phyloP scores from a whole-genome alignment of 1,140 invertebrate genomes.

The Daktulosphaira vitifoliae region DNA sequence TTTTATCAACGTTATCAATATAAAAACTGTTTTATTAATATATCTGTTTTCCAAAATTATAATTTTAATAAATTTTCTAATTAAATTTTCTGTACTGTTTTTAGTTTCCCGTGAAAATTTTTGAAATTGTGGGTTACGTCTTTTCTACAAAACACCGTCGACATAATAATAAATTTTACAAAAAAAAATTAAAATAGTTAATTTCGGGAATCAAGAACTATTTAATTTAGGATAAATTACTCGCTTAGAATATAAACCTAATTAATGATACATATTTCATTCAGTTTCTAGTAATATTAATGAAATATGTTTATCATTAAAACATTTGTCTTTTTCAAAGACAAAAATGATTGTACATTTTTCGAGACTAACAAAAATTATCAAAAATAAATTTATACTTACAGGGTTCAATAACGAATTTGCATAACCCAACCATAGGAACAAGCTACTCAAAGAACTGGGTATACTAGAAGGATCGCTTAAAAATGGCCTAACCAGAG shows the following conservation, averaged over 20 bases:
- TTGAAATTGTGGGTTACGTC: background rate
- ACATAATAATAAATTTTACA: no score
- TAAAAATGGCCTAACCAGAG: slow-evolving; percentile 74
- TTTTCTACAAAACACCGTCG: background rate
- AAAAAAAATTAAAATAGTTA: no score
- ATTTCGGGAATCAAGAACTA: no score
- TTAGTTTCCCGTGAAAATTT: background rate
- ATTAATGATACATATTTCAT: no score
- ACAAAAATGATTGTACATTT: no score
- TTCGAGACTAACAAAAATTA: no score
- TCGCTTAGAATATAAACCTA: no score
- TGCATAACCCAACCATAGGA: slow-evolving; percentile 87
- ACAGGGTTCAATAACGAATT: slow-evolving; percentile 88
- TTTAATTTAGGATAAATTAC: no score
- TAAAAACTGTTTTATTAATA: background rate
- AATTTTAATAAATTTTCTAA: background rate
- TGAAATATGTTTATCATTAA: no score
- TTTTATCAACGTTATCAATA: background rate
- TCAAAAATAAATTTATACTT: slow-evolving; percentile 87
- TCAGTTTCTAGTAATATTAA: no score
- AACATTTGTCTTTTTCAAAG: no score
- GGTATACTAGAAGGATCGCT: slow-evolving; percentile 54
- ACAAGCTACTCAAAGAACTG: slow-evolving; percentile 50
- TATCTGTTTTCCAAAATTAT: background rate
- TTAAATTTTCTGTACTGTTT: background rate